Percentiles rank a stretch among this genome's conserved stretches.
Evolutionary conservation across 2,888 invertebrate species (phyloP).

Genomic region (Steromphala cineraria): DNA sequence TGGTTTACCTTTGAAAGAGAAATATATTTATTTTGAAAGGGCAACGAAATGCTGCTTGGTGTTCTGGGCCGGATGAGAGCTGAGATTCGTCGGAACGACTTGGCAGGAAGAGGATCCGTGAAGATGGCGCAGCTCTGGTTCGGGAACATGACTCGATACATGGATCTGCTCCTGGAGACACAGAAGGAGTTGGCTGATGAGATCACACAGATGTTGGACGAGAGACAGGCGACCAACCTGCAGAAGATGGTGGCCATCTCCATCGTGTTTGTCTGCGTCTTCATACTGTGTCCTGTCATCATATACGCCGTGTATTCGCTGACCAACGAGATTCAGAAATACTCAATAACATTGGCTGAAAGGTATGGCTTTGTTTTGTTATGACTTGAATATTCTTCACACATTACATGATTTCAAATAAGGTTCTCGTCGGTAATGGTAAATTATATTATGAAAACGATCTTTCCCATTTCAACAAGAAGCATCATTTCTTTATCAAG

Average conservation of each 20-base stretch:
- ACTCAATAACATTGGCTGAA: conserved; percentile 64
- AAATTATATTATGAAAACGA: no score
- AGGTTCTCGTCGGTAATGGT: no score
- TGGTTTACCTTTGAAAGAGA: no score
- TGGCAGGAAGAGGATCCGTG: conserved; percentile 47
- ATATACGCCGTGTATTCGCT: conserved; percentile 61
- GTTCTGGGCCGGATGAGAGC: conserved; percentile 45
- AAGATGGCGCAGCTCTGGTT: conserved; percentile 59
- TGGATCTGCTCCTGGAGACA: conserved; percentile 35
- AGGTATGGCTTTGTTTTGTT: conserved; percentile 46
- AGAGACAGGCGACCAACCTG: conserved; percentile 46
- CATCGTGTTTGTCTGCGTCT: conserved; percentile 54
- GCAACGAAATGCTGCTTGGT: conserved; percentile 33
- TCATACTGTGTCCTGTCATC: conserved; percentile 59
- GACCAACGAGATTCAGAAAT: conserved; percentile 63
- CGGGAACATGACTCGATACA: conserved; percentile 60
- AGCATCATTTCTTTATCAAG: no score
- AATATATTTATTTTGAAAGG: background rate
- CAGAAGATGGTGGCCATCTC: conserved; percentile 57
- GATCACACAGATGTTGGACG: conserved; percentile 39
- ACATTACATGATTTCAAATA: no score
- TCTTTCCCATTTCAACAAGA: no score
- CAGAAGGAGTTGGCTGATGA: conserved; percentile 34
- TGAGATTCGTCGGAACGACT: conserved; percentile 52
- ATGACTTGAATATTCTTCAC: no score